These are phyloP conservation scores for Columbina picui DNA, from an alignment of 2,113 vertebrate genomes.

Conservation along the genomic window DNA sequence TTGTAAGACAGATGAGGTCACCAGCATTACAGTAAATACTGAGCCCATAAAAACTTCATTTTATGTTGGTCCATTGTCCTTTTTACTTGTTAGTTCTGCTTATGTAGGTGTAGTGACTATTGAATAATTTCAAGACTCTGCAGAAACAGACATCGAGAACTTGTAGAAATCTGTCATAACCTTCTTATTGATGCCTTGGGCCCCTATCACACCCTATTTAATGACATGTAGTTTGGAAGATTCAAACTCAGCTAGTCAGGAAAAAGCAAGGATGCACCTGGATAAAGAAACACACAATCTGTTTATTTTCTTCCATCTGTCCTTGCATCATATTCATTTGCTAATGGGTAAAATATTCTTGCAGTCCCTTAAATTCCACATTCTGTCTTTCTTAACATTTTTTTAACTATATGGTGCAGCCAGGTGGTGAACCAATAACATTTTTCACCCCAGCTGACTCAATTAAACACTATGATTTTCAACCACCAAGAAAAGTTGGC, in stretches of 20 bases:
- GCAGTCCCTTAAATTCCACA: neutral
- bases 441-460: slow-evolving; percentile 46
- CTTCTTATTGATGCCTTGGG: neutral
- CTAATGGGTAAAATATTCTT: neutral
- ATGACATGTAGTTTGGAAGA: neutral
- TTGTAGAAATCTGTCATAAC: neutral
- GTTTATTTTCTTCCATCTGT: neutral
- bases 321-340: neutral
- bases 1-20: neutral
- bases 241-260: neutral
- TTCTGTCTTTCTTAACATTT: neutral
- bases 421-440: slow-evolving; percentile 35
- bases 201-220: neutral
- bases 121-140: neutral
- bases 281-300: neutral
- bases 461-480: slow-evolving; percentile 63
- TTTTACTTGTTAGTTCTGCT: neutral
- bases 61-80: neutral
- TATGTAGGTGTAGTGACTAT: neutral
- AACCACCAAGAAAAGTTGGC: slow-evolving; percentile 59
- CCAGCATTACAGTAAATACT: neutral
- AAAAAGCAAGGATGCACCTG: neutral
- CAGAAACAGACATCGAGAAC: neutral
- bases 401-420: slow-evolving; percentile 21
- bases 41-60: neutral